These are phyloP conservation scores for Oncorhynchus mykiss DNA, from an alignment of 2,113 vertebrate genomes.

Conservation along the genomic window DNA sequence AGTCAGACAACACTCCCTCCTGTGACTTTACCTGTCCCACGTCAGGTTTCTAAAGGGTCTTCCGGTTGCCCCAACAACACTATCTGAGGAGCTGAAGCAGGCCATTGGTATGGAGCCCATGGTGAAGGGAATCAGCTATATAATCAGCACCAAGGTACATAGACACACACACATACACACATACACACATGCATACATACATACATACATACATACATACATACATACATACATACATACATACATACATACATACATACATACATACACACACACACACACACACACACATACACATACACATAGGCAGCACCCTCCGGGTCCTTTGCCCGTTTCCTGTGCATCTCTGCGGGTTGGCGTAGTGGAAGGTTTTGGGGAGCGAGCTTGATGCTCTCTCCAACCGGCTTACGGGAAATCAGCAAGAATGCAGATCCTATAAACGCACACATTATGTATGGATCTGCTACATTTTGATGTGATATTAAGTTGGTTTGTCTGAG, in stretches of 20 bases:
- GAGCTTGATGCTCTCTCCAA: conserved; percentile 78
- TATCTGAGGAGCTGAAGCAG: conserved; percentile 51
- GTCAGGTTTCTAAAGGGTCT: conserved; percentile 84
- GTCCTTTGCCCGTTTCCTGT: conserved; percentile 76
- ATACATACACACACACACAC: not conserved
- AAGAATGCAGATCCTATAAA: not conserved
- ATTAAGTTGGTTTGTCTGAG: not conserved
- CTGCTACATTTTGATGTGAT: conserved; percentile 79
- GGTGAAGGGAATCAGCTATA: conserved; percentile 70
- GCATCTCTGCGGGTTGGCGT: conserved; percentile 80
- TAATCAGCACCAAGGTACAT: conserved; percentile 83
- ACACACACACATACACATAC: not conserved
- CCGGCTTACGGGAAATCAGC: conserved; percentile 40
- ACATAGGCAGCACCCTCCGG: conserved; percentile 69
- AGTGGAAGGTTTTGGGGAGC: conserved; percentile 89
- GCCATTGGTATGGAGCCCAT: conserved; percentile 4
- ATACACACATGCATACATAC: not conserved
- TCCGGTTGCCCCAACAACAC: conserved; percentile 48
- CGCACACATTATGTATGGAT: conserved; percentile 52
- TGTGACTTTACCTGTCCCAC: conserved; percentile 8
- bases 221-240: not conserved
- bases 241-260: not conserved
- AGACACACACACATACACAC: not conserved
- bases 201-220: not conserved
- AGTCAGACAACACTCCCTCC: not conserved